phyloP scores from a whole-genome alignment of 2,888 invertebrate species.

The Acanthococcus lagerstroemiae region DNA sequence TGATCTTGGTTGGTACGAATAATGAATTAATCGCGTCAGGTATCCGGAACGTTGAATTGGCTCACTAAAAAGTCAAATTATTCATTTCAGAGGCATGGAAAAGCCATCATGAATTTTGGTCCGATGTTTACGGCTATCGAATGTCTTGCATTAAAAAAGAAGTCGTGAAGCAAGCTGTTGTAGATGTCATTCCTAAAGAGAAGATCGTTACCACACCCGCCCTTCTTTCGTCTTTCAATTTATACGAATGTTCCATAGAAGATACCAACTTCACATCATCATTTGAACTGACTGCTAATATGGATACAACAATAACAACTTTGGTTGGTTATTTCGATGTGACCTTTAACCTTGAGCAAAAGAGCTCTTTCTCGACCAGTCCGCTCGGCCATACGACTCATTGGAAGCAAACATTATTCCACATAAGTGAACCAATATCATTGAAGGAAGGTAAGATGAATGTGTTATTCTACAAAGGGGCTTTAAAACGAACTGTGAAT shows the following conservation, averaged over 20 bases:
- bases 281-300: conserved; percentile 51
- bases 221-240: conserved; percentile 60
- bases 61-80: background rate
- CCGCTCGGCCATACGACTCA: conserved; percentile 68
- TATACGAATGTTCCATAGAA: conserved; percentile 56
- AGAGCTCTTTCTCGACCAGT: conserved; percentile 65
- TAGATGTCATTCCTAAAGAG: conserved; percentile 55
- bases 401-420: conserved; percentile 91
- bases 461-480: no score
- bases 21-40: no score
- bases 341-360: conserved; percentile 61
- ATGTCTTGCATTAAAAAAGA: conserved; percentile 85
- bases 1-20: conserved; percentile 56
- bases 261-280: conserved; percentile 59
- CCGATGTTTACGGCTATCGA: conserved; percentile 84
- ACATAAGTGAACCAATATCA: conserved; percentile 60
- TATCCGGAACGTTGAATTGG: no score
- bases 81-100: conserved; percentile 53
- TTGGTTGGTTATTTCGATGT: conserved; percentile 87
- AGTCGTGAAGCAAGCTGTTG: conserved; percentile 65
- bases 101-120: conserved; percentile 74
- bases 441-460: conserved; percentile 54
- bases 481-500: no score
- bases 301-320: conserved; percentile 62
- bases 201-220: conserved; percentile 57